A percentile compares a stretch with the other conserved stretches of the same genome.
Conservation (phyloP, 2,888 invertebrate species). For the Chymomyza amoena region DNA sequence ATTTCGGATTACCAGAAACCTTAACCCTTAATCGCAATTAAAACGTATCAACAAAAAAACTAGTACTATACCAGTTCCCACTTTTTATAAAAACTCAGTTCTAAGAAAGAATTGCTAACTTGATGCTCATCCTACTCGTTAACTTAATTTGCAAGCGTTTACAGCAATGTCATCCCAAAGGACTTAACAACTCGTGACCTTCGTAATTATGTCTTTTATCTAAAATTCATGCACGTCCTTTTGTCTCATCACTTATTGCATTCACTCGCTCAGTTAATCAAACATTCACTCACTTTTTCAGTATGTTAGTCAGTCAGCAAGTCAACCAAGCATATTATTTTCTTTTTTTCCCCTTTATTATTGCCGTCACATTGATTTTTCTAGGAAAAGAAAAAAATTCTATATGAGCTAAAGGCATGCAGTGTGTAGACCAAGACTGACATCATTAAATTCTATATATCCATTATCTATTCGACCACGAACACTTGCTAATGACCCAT, state of each 20-base stretch:
- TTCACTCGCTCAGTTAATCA: conserved; percentile 24
- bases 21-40: no score
- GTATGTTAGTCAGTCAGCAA: conserved; percentile 20
- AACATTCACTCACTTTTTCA: neutral
- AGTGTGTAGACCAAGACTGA: neutral
- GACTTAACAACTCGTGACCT: neutral
- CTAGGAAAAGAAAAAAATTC: neutral
- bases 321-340: conserved; percentile 16
- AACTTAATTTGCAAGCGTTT: neutral
- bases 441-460: neutral
- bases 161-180: neutral
- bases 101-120: no score
- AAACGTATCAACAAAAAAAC: no score
- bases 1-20: no score
- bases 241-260: neutral
- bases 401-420: neutral
- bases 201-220: neutral
- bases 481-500: neutral
- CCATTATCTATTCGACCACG: neutral
- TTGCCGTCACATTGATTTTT: neutral
- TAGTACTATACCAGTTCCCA: no score
- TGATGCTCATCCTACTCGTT: no score
- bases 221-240: neutral
- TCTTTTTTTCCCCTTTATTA: neutral
- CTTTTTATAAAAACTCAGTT: no score